Conservation (phyloP, 1,140 invertebrate species). For the Lycorma delicatula region DNA sequence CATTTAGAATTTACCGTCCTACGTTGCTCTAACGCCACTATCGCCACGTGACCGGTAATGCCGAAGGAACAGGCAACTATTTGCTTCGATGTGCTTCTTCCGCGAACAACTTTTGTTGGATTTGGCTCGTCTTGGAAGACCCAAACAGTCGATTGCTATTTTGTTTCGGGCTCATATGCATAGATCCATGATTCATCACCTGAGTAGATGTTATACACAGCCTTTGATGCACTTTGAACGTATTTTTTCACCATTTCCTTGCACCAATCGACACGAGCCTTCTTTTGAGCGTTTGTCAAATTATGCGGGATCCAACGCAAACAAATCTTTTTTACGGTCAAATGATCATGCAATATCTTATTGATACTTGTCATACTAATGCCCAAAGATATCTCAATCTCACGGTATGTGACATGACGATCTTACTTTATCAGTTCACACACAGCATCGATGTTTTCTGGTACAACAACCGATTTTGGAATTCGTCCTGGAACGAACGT, state of each 20-base stretch:
- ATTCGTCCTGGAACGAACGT: conserved; percentile 23
- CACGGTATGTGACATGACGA: conserved; percentile 18
- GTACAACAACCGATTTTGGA: conserved; percentile 28
- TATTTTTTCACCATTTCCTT: conserved; percentile 23
- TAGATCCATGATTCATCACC: conserved; percentile 28
- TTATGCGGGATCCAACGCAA: conserved; percentile 23
- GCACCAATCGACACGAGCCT: conserved; percentile 23
- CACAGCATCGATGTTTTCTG: conserved; percentile 27
- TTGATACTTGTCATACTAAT: conserved; percentile 25
- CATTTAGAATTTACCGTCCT: conserved; percentile 25
- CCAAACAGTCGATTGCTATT: conserved; percentile 26
- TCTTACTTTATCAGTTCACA: conserved; percentile 10
- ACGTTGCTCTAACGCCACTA: conserved; percentile 20
- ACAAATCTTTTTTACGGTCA: conserved; percentile 13
- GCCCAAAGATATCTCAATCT: conserved; percentile 10
- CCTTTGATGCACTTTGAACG: conserved; percentile 21
- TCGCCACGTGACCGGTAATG: conserved; percentile 18
- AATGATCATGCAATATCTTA: conserved; percentile 12
- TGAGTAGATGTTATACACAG: conserved; percentile 23
- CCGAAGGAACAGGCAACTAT: conserved; percentile 23
- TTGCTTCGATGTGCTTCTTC: conserved; percentile 23
- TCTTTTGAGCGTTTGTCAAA: conserved; percentile 21
- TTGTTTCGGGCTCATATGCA: conserved; percentile 28
- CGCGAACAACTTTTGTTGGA: conserved; percentile 28
- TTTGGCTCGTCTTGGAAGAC: conserved; percentile 30